These are phyloP conservation scores for Eospalax fontanierii DNA, from an alignment of 2,797 vertebrate genomes.

Conservation along the genomic window DNA sequence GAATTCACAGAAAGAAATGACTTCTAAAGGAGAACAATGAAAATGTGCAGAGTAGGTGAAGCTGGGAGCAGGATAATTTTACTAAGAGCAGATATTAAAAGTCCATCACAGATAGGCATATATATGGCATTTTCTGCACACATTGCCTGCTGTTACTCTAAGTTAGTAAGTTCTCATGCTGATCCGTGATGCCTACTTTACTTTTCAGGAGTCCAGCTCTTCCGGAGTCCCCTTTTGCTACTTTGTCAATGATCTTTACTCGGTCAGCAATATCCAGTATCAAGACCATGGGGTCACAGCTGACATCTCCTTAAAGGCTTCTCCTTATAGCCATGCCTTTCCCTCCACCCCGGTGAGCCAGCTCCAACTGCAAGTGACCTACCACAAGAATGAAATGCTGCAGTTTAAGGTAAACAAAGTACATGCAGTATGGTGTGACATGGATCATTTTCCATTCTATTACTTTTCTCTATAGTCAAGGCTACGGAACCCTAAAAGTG, in stretches of 20 bases:
- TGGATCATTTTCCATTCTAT: background rate
- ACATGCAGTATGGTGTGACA: accelerated
- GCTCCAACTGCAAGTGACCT: constrained; percentile 90
- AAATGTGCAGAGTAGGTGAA: background rate
- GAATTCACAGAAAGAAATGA: background rate
- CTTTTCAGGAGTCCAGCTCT: constrained; percentile 82
- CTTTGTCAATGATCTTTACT: constrained; percentile 91
- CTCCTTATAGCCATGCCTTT: constrained; percentile 69
- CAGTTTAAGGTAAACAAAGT: constrained; percentile 92
- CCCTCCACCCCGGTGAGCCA: constrained; percentile 89
- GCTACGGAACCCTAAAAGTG: background rate
- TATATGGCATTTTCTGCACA: background rate
- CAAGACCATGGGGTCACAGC: constrained; percentile 84
- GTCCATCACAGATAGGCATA: background rate
- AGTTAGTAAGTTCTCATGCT: background rate
- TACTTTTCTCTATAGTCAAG: background rate
- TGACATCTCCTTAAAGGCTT: constrained; percentile 87
- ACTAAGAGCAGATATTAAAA: background rate
- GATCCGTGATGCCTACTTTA: constrained; percentile 15
- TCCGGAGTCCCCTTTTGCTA: constrained; percentile 89
- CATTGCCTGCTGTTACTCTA: background rate
- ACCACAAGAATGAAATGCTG: constrained; percentile 91
- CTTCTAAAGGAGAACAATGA: background rate
- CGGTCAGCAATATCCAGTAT: background rate
- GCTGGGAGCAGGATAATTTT: background rate